A percentile compares a stretch with the other conserved stretches of the same genome.
phyloP scores from a whole-genome alignment of 64 coral and sea anemone species.

The Catalaphyllia jardinei region DNA sequence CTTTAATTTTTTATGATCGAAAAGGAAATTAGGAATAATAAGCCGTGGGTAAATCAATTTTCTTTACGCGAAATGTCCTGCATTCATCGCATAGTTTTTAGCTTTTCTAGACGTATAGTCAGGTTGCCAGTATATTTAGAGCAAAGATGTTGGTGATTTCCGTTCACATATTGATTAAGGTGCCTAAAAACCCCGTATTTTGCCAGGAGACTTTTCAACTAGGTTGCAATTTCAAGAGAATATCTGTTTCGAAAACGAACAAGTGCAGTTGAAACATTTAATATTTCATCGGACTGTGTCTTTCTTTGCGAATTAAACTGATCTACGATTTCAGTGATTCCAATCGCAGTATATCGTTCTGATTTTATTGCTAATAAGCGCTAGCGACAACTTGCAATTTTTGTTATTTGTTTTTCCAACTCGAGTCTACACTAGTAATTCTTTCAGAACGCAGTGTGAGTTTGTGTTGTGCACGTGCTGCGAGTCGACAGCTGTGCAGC shows the following conservation, averaged over 20 bases:
- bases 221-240: background rate
- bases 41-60: background rate
- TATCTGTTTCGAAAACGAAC: background rate
- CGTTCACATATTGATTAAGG: background rate
- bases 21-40: background rate
- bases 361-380: background rate
- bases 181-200: background rate
- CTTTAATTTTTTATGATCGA: background rate
- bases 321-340: background rate
- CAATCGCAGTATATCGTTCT: background rate
- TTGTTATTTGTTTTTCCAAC: background rate
- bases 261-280: background rate
- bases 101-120: background rate
- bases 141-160: background rate
- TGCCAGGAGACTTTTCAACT: background rate
- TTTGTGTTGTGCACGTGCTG: background rate
- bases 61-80: background rate
- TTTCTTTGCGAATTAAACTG: background rate
- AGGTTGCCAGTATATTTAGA: background rate
- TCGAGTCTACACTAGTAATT: background rate
- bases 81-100: background rate
- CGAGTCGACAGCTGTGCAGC: background rate
- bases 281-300: background rate
- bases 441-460: background rate
- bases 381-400: background rate